Evolutionary conservation across 2,113 vertebrate genomes (phyloP).

Genomic region (Pangasianodon hypophthalmus): DNA sequence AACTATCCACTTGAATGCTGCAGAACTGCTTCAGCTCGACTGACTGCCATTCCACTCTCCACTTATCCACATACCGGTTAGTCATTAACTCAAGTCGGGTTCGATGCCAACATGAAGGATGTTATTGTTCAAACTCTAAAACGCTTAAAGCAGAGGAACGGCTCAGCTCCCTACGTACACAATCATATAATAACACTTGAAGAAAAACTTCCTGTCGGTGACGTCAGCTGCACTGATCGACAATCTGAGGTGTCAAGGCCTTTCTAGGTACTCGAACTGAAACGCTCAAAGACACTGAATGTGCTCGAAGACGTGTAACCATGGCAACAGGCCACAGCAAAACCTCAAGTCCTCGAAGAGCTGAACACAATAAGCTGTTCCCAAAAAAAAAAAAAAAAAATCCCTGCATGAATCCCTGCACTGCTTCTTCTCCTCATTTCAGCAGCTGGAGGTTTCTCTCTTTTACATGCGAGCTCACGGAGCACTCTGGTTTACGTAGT

Average conservation of each 20-base stretch:
- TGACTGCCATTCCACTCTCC: background rate
- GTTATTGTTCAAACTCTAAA: constrained; percentile 31
- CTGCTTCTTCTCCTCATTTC: background rate
- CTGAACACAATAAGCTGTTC: background rate
- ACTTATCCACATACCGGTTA: background rate
- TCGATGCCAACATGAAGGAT: background rate
- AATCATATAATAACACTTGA: background rate
- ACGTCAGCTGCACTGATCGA: constrained; percentile 39
- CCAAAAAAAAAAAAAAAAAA: no score
- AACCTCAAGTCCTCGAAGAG: constrained; percentile 60
- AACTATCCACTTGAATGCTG: background rate
- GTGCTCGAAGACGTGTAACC: constrained; percentile 55
- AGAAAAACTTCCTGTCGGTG: constrained; percentile 44
- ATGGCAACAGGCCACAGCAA: constrained; percentile 62
- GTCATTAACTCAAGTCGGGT: background rate
- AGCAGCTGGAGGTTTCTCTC: background rate
- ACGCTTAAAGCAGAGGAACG: background rate
- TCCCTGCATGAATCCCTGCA: background rate
- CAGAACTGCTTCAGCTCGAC: constrained; percentile 2
- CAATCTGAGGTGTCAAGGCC: constrained; percentile 46
- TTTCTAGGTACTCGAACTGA: constrained; percentile 61
- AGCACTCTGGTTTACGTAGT: background rate
- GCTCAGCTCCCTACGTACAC: background rate
- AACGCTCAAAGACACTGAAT: constrained; percentile 59
- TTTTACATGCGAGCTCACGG: background rate